phyloP scores from a whole-genome alignment of 2,888 invertebrate genomes.

The Sicus ferrugineus region DNA sequence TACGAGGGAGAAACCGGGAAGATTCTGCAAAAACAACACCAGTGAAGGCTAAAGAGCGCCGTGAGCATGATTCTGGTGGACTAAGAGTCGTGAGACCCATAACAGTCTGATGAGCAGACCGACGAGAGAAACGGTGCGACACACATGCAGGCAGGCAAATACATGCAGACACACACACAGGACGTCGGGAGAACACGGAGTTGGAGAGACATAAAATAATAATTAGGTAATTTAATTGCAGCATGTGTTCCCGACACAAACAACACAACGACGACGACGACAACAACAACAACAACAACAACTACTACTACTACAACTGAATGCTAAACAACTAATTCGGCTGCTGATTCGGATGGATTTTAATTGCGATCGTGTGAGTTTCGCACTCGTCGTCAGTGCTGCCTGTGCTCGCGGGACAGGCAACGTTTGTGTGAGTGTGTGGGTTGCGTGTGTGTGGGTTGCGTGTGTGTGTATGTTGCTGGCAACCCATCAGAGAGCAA shows the following conservation, averaged over 20 bases:
- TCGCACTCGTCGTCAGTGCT: background rate
- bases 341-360: conserved; percentile 27
- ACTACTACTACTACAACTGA: background rate
- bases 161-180: no score
- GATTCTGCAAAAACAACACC: no score
- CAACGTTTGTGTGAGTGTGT: background rate
- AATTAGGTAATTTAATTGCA: conserved; percentile 35
- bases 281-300: background rate
- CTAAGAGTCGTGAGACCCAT: no score
- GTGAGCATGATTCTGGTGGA: no score
- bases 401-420: background rate
- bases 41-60: no score
- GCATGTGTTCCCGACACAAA: background rate
- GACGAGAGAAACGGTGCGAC: background rate
- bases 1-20: no score
- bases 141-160: no score
- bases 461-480: background rate
- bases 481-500: background rate
- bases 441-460: background rate
- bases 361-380: conserved; percentile 29
- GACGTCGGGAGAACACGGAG: no score
- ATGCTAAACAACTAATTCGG: conserved; percentile 19
- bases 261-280: conserved; percentile 7
- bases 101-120: background rate
- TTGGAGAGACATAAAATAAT: conserved; percentile 20